Evolutionary conservation across 2,113 vertebrate genomes (phyloP), one percentile per base, ranked within the genome.

Genomic region (Cairina moschata): DNA sequence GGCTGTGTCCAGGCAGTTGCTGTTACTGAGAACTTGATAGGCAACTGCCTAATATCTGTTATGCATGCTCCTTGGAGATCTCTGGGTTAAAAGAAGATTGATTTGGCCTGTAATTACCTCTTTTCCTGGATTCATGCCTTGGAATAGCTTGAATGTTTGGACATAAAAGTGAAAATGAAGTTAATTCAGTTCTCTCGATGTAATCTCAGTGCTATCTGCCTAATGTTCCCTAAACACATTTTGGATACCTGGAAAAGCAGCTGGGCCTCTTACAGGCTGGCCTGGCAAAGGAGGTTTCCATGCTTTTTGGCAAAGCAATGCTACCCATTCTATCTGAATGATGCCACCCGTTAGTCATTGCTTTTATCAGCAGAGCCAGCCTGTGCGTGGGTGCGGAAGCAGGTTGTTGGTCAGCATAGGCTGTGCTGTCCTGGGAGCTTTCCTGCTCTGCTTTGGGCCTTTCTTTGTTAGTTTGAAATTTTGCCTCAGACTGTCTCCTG

Each of bases 391-490:
- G 69, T 34, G 73, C 34, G 29, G 55, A 73, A 59, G 40, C 2
- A 6, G 50, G 38, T 40, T 52, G 31, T 54, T 71, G 31, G 16
- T 67, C 46, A 13, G 54, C n/a, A 42, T 23, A 36, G 54, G 5
- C 26, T 72, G 11, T 1, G 1, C 38, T 1, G 1, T 69, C 23
- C 6, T 58, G 44, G 5, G 6, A 21, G 50, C 32, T 54, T n/a
- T 60, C 26, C 29, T 86, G 21, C 46, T 83, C 21, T n/a, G 12
- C 25, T 44, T 67, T 48, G 22, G 29, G 29, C 54, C 12, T 55
- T 36, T 46, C 42, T 34, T 66, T n/a, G 21, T 62, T 83, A 52
- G 67, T 79, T 63, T 80, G 40, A 78, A 78, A 23, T 65, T 88
- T 81, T 91, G 8, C 68, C 6, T 2, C 28, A 40, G 59, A 13